phyloP scores from a whole-genome alignment of 2,113 vertebrate genomes.

The Aix galericulata region DNA sequence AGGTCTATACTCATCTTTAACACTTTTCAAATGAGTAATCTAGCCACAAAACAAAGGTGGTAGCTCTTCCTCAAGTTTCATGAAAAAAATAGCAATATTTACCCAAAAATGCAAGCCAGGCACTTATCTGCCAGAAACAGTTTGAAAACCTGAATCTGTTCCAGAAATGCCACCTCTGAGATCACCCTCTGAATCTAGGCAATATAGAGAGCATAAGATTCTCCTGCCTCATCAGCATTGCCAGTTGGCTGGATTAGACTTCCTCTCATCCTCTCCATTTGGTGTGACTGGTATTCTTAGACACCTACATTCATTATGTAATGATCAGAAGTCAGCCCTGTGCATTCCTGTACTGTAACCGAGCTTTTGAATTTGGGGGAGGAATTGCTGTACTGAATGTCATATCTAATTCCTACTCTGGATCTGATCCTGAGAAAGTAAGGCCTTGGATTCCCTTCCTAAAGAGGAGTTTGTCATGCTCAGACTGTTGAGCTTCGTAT shows the following conservation, averaged over 20 bases:
- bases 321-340: not conserved
- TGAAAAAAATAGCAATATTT: not conserved
- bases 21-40: not conserved
- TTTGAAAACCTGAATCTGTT: slow-evolving; percentile 24
- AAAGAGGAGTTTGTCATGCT: slow-evolving; percentile 22
- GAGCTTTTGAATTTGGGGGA: not conserved
- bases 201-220: not conserved
- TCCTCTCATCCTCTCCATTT: slow-evolving; percentile 1
- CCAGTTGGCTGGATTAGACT: slow-evolving; percentile 30
- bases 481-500: not conserved
- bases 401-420: slow-evolving; percentile 6
- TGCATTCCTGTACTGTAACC: not conserved
- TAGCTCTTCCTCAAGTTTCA: not conserved
- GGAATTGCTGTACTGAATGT: not conserved
- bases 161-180: slow-evolving; percentile 17
- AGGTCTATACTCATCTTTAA: not conserved
- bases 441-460: slow-evolving; percentile 29
- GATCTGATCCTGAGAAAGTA: slow-evolving; percentile 22
- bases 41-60: not conserved
- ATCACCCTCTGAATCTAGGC: slow-evolving; percentile 41
- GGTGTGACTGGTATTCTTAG: slow-evolving; percentile 39
- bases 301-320: not conserved
- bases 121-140: not conserved
- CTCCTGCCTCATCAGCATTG: not conserved
- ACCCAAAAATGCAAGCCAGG: not conserved